A percentile compares a stretch with the other conserved stretches of the same genome.
These are phyloP conservation scores for Priocnemis perturbator DNA, from an alignment of 2,888 invertebrate species.

Conservation along the genomic window DNA sequence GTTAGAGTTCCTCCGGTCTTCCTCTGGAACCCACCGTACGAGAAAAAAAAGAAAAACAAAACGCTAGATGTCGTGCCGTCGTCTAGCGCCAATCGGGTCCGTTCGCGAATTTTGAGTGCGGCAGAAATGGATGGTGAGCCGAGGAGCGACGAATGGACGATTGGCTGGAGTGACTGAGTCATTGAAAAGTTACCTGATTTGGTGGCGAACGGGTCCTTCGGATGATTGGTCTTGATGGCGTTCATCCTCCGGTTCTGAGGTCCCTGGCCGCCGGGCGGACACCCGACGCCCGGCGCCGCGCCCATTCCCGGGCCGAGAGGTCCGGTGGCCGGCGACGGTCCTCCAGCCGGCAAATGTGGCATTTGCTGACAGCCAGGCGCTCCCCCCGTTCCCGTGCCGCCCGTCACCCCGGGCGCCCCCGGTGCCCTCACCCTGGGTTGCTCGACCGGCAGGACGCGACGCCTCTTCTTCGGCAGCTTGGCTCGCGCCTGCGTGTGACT, in stretches of 20 bases:
- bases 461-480: conserved; percentile 98
- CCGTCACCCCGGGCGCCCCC: conserved; percentile 74
- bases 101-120: neutral
- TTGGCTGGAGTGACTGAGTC: too few species aligned
- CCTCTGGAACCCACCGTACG: conserved; percentile 75
- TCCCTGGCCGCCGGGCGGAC: conserved; percentile 71
- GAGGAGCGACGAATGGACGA: too few species aligned
- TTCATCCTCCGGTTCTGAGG: conserved; percentile 87
- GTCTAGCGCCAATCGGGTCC: conserved; percentile 3
- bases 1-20: conserved; percentile 78
- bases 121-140: too few species aligned
- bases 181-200: conserved; percentile 83
- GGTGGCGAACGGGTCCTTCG: conserved; percentile 86
- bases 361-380: conserved; percentile 58
- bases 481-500: conserved; percentile 97
- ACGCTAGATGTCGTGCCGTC: conserved; percentile 40
- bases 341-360: conserved; percentile 39
- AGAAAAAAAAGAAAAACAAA: conserved; percentile 55
- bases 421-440: conserved; percentile 79
- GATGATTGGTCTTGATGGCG: conserved; percentile 91
- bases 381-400: conserved; percentile 68
- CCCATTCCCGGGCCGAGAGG: conserved; percentile 35
- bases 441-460: conserved; percentile 97
- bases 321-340: conserved; percentile 31
- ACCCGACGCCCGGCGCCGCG: conserved; percentile 50